Evolutionary conservation across 2,888 invertebrate species (phyloP), one percentile per base, ranked within the genome.

Genomic region (Drosophila rubida): DNA sequence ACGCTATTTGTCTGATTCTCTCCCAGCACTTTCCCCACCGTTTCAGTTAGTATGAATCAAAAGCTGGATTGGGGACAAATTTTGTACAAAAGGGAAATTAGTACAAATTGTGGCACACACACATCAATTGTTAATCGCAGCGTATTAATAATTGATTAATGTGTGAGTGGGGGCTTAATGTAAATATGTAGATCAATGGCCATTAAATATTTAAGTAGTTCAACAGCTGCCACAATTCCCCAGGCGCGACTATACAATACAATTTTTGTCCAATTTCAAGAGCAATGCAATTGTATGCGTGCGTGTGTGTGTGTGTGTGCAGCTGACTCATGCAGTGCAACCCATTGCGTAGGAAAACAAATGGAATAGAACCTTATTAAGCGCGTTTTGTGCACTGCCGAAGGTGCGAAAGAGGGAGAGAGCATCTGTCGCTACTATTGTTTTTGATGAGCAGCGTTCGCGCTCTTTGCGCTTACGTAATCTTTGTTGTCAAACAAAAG

Each of bases 401-500:
- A 64, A 51, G 23, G 55, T 44, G 27, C 25, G 41, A 41, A 27
- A 13, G 16, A 69, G 27, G 66, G 59, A 25, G 59, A 65, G 48
- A 59, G 27, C 42, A 39, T 37, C 3, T 39, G 41, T 13, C 55
- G 35, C 30, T 11, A 5, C 13, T 19, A 13, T 11, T 35, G 35
- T 35, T 32, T 32, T 35, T 51, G 27, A 51, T 23, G 32, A 8
- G 22, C 25, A 25, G 13, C n/a, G 8, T 32, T 64, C 14, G 27
- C 35, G 25, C 51, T 66, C 44, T 57, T 41, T 44, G 27, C 39
- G 69, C 74, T 87, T 77, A 78, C 85, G 83, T 68, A 85, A 87
- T 69, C 70, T 83, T 86, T 86, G 86, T 86, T 87, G 72, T 80
- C 60, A 86, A 86, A 86, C 88, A 87, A 86, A 81, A 64, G 69